phyloP scores from a whole-genome alignment of 2,113 vertebrate species.

The Bubo blakistoni region DNA sequence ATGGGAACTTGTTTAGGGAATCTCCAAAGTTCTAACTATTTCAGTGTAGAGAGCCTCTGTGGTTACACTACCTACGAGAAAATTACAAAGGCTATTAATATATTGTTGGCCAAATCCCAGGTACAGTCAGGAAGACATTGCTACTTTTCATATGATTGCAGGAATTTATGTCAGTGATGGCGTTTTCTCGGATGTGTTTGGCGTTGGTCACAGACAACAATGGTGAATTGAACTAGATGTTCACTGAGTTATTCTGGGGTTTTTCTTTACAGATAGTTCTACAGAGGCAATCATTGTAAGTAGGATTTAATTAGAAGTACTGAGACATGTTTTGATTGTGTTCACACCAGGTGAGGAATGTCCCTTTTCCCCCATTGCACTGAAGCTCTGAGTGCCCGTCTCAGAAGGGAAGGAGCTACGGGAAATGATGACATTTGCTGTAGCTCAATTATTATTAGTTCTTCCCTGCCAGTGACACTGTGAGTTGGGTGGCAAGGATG shows the following conservation, averaged over 20 bases:
- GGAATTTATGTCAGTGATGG: slow-evolving; percentile 39
- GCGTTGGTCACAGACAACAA: not conserved
- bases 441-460: not conserved
- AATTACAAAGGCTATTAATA: not conserved
- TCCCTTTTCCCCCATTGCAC: not conserved
- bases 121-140: slow-evolving; percentile 27
- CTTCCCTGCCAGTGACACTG: not conserved
- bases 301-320: not conserved
- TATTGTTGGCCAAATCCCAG: not conserved
- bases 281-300: not conserved
- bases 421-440: not conserved
- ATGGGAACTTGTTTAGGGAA: slow-evolving; percentile 30
- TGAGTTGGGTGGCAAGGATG: not conserved
- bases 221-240: not conserved
- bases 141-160: not conserved
- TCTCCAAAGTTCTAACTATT: slow-evolving; percentile 33
- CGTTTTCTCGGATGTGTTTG: slow-evolving; percentile 48
- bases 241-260: not conserved
- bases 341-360: not conserved
- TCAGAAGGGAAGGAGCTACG: not conserved
- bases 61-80: not conserved
- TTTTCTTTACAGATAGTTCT: slow-evolving; percentile 22
- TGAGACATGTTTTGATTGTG: not conserved
- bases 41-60: not conserved
- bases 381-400: not conserved